phyloP scores from a whole-genome alignment of 2,113 vertebrate species.

The Bubo bubo region DNA sequence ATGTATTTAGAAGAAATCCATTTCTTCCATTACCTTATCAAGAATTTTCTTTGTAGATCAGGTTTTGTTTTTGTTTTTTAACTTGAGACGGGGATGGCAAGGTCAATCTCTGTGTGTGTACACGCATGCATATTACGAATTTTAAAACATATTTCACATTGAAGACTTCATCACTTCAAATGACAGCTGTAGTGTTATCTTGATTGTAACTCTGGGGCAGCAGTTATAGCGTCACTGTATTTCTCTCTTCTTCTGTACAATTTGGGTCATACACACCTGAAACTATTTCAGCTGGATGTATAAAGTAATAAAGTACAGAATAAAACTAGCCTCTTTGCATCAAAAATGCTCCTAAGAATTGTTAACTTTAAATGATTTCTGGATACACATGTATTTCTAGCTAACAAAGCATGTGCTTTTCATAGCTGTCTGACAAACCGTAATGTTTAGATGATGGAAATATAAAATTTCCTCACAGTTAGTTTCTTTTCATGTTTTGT shows the following conservation, averaged over 20 bases:
- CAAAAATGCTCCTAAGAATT: neutral
- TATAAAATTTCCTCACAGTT: neutral
- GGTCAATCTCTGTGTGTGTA: neutral
- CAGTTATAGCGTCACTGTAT: neutral
- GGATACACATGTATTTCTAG: neutral
- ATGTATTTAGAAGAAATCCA: neutral
- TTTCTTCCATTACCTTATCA: neutral
- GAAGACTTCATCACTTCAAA: neutral
- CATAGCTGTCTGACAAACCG: neutral
- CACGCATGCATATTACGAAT: neutral
- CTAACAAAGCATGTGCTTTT: neutral
- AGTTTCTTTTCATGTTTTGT: neutral
- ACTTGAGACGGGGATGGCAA: neutral
- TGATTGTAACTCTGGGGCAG: neutral
- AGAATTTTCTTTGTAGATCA: neutral
- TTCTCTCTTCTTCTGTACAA: neutral
- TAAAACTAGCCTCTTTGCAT: neutral
- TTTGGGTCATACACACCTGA: neutral
- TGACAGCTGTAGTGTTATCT: neutral
- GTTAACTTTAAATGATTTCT: neutral
- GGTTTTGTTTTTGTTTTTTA: neutral
- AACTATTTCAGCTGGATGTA: neutral
- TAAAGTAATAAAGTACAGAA: neutral
- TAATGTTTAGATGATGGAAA: neutral
- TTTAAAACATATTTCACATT: neutral